Evolutionary conservation across 1,140 invertebrate genomes (phyloP), one percentile per base, ranked within the genome.

Genomic region (Trachymyrmex septentrionalis): DNA sequence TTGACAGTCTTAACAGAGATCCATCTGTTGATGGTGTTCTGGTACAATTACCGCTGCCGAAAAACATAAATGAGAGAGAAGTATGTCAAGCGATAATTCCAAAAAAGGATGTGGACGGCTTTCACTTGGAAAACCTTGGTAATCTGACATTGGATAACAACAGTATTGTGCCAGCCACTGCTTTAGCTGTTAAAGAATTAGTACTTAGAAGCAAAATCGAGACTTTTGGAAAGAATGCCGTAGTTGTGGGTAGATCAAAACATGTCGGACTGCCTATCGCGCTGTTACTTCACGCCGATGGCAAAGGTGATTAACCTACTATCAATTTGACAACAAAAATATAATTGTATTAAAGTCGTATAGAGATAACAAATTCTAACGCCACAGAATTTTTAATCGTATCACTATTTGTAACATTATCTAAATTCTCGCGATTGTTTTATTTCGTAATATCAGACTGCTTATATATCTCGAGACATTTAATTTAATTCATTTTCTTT

Each of bases 71-170:
- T 88, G 98, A 98, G 92, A 96, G 97, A 91, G 96, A 95, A 91
- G 96, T 98, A 3, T 98, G 97, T 92, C 98, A 99, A 95, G 96
- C 97, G 6, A 97, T 99, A 0, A 93, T 95, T 55, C 97, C 97
- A 0, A 94, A 95, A 0, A 99, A 99, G 95, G 98, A 99, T 96
- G 98, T 99, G 0, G 98, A 99, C 96, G 98, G 98, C 44, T 99
- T 99, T 91, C 97, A 98, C 93, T 96, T 97, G 78, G 94, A 96
- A n/a, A 98, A 98, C 94, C 95, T 98, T 71, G 98, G 98, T 50
- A 96, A 96, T 87, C 94, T 99, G 30, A 97, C 97, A 87, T 93
- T 97, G 21, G 97, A 98, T 93, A 97, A 97, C 95, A 95, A 96
- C 50, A 96, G 97, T n/a, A 96, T 99, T 81, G 96, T 98, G 27